phyloP scores from a whole-genome alignment of 2,888 invertebrate genomes.

The Geophilus truncorum region DNA sequence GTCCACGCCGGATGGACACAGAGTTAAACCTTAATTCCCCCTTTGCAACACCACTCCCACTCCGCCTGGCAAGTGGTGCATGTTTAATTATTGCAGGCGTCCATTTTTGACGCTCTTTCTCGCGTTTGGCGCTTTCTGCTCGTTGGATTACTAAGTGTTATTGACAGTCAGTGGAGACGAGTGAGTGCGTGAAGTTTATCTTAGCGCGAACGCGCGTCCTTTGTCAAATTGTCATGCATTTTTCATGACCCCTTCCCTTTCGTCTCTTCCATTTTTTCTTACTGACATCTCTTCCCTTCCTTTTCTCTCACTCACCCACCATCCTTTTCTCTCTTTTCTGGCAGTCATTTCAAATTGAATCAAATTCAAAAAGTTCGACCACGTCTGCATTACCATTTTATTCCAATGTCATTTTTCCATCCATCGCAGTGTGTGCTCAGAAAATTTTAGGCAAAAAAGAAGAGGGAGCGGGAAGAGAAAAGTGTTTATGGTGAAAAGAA shows the following conservation, averaged over 20 bases:
- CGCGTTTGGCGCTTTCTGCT: constrained; percentile 4
- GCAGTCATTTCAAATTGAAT: constrained; percentile 17
- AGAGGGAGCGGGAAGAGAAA: not conserved
- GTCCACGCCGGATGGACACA: constrained; percentile 12
- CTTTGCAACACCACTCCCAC: not conserved
- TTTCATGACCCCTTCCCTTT: constrained; percentile 11
- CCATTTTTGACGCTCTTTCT: not conserved
- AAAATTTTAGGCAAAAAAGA: not conserved
- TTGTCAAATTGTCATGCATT: constrained; percentile 17
- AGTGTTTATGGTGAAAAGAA: not conserved
- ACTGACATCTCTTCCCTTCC: not conserved
- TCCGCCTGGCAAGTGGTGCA: not conserved
- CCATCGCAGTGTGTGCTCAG: not conserved
- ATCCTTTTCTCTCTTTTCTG: not conserved
- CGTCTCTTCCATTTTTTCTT: not conserved
- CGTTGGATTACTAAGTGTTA: constrained; percentile 17
- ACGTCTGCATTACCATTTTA: constrained; percentile 17
- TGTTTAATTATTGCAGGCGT: constrained; percentile 12
- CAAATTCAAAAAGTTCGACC: constrained; percentile 17
- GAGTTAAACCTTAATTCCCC: not conserved
- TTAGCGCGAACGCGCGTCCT: constrained; percentile 8
- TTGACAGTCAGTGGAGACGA: constrained; percentile 9
- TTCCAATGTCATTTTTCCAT: constrained; percentile 12
- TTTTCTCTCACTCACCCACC: not conserved
- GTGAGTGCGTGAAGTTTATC: constrained; percentile 15